These are phyloP conservation scores for Anoura caudifer DNA, from an alignment of 2,113 vertebrate genomes.

Conservation along the genomic window DNA sequence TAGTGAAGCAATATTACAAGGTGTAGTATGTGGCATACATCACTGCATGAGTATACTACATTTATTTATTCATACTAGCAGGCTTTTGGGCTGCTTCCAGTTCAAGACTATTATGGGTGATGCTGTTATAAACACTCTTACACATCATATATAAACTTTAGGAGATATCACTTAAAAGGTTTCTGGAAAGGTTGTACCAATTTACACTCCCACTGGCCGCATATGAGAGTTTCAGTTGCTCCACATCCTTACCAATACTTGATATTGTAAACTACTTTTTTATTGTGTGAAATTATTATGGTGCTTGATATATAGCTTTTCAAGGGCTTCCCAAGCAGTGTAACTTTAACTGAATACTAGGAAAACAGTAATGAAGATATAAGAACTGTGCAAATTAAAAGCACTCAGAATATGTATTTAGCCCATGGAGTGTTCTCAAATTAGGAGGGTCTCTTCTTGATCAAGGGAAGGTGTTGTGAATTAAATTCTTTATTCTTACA, in stretches of 20 bases:
- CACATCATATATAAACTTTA: fast-evolving
- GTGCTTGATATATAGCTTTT: neutral
- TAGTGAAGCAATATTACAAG: fast-evolving
- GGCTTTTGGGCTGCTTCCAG: neutral
- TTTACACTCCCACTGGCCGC: neutral
- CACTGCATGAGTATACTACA: fast-evolving
- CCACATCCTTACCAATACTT: neutral
- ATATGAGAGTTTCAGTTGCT: neutral
- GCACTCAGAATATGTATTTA: neutral
- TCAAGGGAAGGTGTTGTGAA: neutral
- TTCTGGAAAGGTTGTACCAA: neutral
- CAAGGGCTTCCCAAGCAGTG: neutral
- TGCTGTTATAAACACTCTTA: too few species aligned
- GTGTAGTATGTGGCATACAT: neutral
- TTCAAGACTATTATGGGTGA: fast-evolving
- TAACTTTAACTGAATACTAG: too few species aligned
- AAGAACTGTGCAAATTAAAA: too few species aligned
- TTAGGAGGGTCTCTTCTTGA: neutral
- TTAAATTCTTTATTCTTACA: neutral
- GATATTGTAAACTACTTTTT: neutral
- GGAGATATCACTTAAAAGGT: neutral
- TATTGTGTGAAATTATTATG: neutral
- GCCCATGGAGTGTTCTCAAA: neutral
- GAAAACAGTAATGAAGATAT: neutral
- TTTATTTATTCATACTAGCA: fast-evolving